A percentile compares a stretch with the other conserved stretches of the same genome.
Evolutionary conservation across 2,888 invertebrate genomes (phyloP).

Genomic region (Tyria jacobaeae): DNA sequence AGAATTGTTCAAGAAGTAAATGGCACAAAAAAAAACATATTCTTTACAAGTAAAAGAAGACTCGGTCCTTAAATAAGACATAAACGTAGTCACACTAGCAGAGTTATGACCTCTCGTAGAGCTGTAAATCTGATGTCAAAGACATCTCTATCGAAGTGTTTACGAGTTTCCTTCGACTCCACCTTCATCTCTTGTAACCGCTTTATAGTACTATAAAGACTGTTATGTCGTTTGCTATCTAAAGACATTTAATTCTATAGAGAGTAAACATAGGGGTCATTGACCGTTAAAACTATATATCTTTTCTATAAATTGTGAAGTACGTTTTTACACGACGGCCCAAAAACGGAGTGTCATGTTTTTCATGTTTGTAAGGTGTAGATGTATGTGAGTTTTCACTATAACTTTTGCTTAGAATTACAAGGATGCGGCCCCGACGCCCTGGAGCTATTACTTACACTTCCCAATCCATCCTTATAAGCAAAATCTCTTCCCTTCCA

Average conservation of each 20-base stretch:
- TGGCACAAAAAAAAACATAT: background rate
- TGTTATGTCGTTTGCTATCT: conserved; percentile 32
- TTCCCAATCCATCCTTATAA: too few species aligned
- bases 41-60: background rate
- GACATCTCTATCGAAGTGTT: conserved; percentile 45
- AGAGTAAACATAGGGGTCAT: conserved; percentile 19
- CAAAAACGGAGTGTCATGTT: too few species aligned
- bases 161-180: conserved; percentile 44
- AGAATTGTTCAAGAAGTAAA: too few species aligned
- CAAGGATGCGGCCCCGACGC: too few species aligned
- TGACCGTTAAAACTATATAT: conserved; percentile 20
- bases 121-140: conserved; percentile 41
- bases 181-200: conserved; percentile 34
- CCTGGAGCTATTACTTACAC: too few species aligned
- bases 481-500: too few species aligned
- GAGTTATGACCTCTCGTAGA: conserved; percentile 31
- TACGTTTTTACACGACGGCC: too few species aligned
- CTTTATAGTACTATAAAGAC: conserved; percentile 48
- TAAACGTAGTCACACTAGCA: conserved; percentile 25
- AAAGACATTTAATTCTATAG: conserved; percentile 18
- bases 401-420: too few species aligned
- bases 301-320: too few species aligned
- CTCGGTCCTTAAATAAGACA: conserved; percentile 17
- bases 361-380: too few species aligned
- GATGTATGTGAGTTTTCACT: too few species aligned